These are phyloP conservation scores for Rattus norvegicus DNA, from an alignment of 2,113 vertebrate species.

Conservation along the genomic window DNA sequence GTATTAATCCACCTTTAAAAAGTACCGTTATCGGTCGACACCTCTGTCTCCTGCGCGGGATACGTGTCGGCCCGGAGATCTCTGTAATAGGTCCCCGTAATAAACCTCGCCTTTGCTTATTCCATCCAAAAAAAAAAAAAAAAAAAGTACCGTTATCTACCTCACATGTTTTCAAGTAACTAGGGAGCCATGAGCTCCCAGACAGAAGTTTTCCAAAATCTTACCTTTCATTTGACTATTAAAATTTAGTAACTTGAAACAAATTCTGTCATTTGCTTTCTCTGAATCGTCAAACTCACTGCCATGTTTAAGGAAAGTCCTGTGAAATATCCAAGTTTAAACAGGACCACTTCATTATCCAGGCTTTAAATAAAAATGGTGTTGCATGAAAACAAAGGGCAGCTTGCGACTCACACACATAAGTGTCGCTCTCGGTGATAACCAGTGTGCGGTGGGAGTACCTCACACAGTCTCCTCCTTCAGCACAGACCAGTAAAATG, in stretches of 20 bases:
- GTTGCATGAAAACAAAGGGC: neutral
- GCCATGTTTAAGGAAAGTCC: neutral
- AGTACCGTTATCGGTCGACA: neutral
- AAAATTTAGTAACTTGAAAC: neutral
- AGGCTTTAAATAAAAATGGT: neutral
- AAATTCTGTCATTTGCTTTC: neutral
- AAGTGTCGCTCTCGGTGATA: neutral
- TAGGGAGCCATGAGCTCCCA: neutral
- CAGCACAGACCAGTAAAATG: neutral
- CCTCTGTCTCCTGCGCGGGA: too few species aligned
- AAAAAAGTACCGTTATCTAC: neutral
- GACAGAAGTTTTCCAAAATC: neutral
- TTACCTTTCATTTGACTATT: neutral
- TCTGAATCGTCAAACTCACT: neutral
- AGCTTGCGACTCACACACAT: neutral
- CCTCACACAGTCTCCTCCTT: neutral
- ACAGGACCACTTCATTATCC: neutral
- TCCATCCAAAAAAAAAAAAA: too few species aligned
- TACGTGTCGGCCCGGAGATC: too few species aligned
- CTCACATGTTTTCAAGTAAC: neutral
- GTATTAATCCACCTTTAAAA: too few species aligned
- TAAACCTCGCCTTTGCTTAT: too few species aligned
- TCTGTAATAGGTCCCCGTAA: too few species aligned
- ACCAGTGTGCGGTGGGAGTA: neutral
- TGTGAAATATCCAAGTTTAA: neutral